A percentile compares a stretch with the other conserved stretches of the same genome.
phyloP scores from a whole-genome alignment of 1,140 invertebrate species.

The Euborellia annulipes region DNA sequence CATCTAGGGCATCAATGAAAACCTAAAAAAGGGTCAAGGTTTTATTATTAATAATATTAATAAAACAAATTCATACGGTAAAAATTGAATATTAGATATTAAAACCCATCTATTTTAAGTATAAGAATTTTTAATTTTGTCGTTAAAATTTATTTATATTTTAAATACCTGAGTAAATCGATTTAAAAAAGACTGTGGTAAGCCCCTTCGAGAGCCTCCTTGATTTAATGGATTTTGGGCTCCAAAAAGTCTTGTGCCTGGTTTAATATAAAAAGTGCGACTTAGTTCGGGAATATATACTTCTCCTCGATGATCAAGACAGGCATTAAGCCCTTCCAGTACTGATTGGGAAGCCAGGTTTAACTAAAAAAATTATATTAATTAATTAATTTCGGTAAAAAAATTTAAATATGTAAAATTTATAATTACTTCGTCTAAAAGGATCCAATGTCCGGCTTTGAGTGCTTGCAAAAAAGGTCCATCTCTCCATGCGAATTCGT shows the following conservation, averaged over 20 bases:
- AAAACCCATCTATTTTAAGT: no score
- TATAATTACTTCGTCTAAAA: constrained; percentile 75
- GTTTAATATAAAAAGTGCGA: constrained; percentile 59
- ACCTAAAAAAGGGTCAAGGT: no score
- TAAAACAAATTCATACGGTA: no score
- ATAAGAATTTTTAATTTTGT: no score
- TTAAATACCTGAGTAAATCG: constrained; percentile 77
- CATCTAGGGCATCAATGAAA: constrained; percentile 64
- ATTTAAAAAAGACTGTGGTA: constrained; percentile 95
- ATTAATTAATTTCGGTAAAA: neutral
- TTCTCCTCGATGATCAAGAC: constrained; percentile 93
- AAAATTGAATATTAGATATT: no score
- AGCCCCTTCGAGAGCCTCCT: constrained; percentile 85
- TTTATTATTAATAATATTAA: no score
- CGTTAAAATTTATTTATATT: no score
- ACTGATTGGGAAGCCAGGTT: constrained; percentile 98
- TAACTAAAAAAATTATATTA: constrained; percentile 32
- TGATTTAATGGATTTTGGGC: constrained; percentile 97
- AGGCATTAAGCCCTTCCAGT: constrained; percentile 94
- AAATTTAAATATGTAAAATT: neutral
- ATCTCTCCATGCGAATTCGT: constrained; percentile 89
- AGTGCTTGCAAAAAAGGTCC: constrained; percentile 88
- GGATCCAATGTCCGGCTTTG: constrained; percentile 85
- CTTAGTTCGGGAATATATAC: constrained; percentile 91
- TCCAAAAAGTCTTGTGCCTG: constrained; percentile 75